Percentiles rank a stretch among this genome's conserved stretches.
These are phyloP conservation scores for Patagioenas fasciata DNA, from an alignment of 2,113 vertebrate species.

Conservation along the genomic window DNA sequence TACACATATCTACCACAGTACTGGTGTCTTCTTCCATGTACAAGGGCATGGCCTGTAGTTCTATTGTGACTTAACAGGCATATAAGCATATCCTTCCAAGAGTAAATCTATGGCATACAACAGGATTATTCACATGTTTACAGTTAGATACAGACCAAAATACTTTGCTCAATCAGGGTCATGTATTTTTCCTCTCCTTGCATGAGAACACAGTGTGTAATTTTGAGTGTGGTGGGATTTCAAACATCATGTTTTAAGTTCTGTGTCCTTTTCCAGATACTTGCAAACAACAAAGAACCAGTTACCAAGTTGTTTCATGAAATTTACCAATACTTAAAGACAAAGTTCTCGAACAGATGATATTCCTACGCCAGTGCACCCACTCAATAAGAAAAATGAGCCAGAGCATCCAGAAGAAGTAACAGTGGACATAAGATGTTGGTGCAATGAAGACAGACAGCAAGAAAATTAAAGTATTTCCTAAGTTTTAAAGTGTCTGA, in stretches of 20 bases:
- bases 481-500: not conserved
- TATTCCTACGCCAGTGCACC: not conserved
- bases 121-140: not conserved
- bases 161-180: not conserved
- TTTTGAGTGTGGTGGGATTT: not conserved
- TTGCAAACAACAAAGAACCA: not conserved
- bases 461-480: not conserved
- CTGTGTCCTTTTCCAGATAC: not conserved
- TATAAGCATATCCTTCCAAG: not conserved
- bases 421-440: not conserved
- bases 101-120: not conserved
- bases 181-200: not conserved
- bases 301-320: not conserved
- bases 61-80: not conserved
- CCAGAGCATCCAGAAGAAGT: not conserved
- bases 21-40: not conserved
- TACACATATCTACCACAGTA: not conserved
- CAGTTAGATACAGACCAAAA: not conserved
- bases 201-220: not conserved
- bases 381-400: not conserved
- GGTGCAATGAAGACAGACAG: not conserved
- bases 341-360: not conserved
- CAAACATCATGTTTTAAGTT: not conserved
- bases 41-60: not conserved
- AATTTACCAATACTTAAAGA: not conserved